These are phyloP conservation scores for Lochmaea crataegi DNA, from an alignment of 2,888 invertebrate genomes.

Conservation along the genomic window DNA sequence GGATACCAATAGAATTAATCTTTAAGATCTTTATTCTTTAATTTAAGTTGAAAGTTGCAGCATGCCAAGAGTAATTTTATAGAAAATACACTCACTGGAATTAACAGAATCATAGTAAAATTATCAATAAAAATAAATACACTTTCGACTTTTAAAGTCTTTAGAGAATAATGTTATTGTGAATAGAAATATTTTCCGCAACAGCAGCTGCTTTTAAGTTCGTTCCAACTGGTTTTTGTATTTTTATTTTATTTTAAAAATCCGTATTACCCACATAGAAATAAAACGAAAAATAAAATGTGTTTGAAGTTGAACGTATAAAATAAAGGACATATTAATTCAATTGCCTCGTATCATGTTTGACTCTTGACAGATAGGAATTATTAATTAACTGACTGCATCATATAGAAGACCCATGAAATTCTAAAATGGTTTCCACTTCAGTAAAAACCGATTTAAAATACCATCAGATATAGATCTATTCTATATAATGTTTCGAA, in stretches of 20 bases:
- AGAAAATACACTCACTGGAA: too few relatives aligned
- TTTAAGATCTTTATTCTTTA: too few relatives aligned
- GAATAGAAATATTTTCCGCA: background rate
- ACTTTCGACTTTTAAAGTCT: background rate
- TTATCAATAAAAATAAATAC: too few relatives aligned
- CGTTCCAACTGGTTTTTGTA: background rate
- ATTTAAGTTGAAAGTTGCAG: too few relatives aligned
- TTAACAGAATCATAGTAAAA: too few relatives aligned
- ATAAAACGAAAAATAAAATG: conserved; percentile 1
- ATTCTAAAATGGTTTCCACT: conserved; percentile 20
- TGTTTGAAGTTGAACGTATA: conserved; percentile 7
- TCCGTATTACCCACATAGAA: background rate
- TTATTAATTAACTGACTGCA: conserved; percentile 26
- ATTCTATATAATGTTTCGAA: conserved; percentile 22
- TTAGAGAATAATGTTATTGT: background rate
- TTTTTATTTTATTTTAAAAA: background rate
- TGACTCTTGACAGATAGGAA: conserved; percentile 26
- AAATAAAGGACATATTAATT: conserved; percentile 20
- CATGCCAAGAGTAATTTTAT: too few relatives aligned
- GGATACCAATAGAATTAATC: too few relatives aligned
- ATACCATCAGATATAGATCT: conserved; percentile 29
- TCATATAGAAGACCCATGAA: conserved; percentile 23
- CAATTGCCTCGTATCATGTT: conserved; percentile 22
- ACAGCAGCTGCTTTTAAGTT: background rate
- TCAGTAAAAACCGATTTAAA: conserved; percentile 24